A percentile compares a stretch with the other conserved stretches of the same genome.
Evolutionary conservation across 2,113 vertebrate species (phyloP).

Genomic region (Crypturellus undulatus): DNA sequence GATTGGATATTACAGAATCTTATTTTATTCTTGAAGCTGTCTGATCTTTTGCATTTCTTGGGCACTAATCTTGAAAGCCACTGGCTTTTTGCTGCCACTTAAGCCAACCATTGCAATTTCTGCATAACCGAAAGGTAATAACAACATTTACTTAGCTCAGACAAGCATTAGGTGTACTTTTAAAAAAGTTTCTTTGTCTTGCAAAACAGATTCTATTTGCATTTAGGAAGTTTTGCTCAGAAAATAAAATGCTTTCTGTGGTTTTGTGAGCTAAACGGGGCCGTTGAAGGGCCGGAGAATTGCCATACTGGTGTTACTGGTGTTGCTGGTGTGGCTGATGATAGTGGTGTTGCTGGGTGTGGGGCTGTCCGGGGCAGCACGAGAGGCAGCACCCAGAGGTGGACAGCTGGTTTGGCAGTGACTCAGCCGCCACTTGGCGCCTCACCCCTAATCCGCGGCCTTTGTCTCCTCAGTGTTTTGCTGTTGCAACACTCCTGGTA

Average conservation of each 20-base stretch:
- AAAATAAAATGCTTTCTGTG: neutral
- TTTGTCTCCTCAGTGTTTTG: neutral
- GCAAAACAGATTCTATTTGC: neutral
- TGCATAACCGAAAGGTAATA: neutral
- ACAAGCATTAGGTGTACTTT: neutral
- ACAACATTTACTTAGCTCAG: neutral
- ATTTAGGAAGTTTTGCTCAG: neutral
- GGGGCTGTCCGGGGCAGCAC: neutral
- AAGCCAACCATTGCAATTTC: neutral
- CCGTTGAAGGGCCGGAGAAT: neutral
- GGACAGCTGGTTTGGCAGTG: neutral
- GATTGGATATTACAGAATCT: neutral
- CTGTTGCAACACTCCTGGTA: neutral
- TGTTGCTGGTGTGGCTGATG: neutral
- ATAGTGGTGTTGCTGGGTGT: neutral
- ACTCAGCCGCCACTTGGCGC: neutral
- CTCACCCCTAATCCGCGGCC: neutral
- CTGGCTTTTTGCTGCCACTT: neutral
- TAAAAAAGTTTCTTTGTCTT: neutral
- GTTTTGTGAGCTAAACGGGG: neutral
- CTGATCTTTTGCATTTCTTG: neutral
- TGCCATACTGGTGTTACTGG: neutral
- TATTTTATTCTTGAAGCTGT: neutral
- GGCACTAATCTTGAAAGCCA: neutral
- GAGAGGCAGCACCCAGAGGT: neutral